Base-by-base conservation (phyloP, 2,888 invertebrate genomes). In the Andrena haemorrhoa region DNA sequence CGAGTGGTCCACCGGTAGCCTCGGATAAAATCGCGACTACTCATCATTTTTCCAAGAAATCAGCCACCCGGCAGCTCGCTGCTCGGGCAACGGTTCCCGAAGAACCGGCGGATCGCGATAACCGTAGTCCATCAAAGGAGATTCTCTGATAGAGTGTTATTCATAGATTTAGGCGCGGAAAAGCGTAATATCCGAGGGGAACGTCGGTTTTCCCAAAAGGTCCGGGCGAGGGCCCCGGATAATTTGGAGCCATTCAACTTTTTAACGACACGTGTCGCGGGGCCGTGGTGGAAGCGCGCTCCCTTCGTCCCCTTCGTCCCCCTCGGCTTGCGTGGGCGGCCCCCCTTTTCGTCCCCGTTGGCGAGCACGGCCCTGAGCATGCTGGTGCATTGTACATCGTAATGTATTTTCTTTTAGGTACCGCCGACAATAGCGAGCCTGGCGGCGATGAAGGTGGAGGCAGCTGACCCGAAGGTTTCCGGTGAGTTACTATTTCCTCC, bases 381-480 rank as follows among this genome's bases (percentile, higher is more conserved):
- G 86, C 83, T 85, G 84, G 86, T 89, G 88, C 86, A 89, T 89
- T 89, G 87, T 89, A 87, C 88, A 90, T 86, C 81, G 83, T 86
- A 89, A 88, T 88, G 86, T 87, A 81, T 90, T 90, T 80, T 89
- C 88, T 91, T 91, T 87, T 88, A 93, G 93, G 92, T 93, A 89
- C 92, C 93, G 85, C 91, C 93, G 85, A 92, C 93, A 89, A 94
- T 94, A 90, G 93, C 93, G 75, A 93, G 92, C 88, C 90, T 93
- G 83, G 92, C 93, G 88, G 92, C 93, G 81, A 93, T 93, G 91
- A 93, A 93, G 89, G 93, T 92, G 88, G 93, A 94, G 86, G 91
- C 92, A 89, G 90, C 93, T 90, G 93, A 94, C 91, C 93, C 93
- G 89, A 94, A 93, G 91, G 92, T 93, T 91, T 93, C 93, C 91